Percentiles rank a stretch among this genome's conserved stretches.
phyloP scores from a whole-genome alignment of 2,888 invertebrate genomes.

The Didymodactylos carnosus region DNA sequence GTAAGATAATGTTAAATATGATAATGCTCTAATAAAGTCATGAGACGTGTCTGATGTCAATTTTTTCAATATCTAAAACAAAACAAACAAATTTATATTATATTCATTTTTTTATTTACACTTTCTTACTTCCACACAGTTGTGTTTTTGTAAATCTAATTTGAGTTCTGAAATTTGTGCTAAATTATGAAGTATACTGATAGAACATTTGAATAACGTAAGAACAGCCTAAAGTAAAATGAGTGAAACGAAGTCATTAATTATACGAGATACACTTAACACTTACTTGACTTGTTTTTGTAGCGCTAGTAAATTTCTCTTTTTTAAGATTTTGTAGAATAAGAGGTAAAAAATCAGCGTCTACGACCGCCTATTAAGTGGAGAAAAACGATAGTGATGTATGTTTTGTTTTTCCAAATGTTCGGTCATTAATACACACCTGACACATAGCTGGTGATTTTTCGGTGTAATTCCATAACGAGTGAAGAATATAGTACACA shows the following conservation, averaged over 20 bases:
- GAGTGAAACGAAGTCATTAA: too few relatives aligned
- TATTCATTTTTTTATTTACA: background rate
- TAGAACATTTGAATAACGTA: background rate
- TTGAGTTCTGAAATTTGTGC: background rate
- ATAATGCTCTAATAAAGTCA: background rate
- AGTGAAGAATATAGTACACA: background rate
- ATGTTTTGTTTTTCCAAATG: background rate
- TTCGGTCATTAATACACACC: too few relatives aligned
- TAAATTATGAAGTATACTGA: background rate
- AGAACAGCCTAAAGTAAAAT: background rate
- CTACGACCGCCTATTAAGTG: background rate
- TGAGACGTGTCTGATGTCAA: background rate
- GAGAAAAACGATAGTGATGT: background rate
- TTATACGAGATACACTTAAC: too few relatives aligned
- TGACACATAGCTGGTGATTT: background rate
- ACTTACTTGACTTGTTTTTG: too few relatives aligned
- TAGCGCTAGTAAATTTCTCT: too few relatives aligned
- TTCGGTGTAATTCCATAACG: background rate
- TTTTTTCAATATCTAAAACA: too few relatives aligned
- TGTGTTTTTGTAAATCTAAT: background rate
- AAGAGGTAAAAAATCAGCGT: background rate
- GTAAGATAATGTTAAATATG: background rate
- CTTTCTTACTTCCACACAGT: background rate
- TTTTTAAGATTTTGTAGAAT: background rate
- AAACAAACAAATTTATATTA: too few relatives aligned